Evolutionary conservation across 2,113 vertebrate species (phyloP).

Genomic region (Larimichthys polyactis): DNA sequence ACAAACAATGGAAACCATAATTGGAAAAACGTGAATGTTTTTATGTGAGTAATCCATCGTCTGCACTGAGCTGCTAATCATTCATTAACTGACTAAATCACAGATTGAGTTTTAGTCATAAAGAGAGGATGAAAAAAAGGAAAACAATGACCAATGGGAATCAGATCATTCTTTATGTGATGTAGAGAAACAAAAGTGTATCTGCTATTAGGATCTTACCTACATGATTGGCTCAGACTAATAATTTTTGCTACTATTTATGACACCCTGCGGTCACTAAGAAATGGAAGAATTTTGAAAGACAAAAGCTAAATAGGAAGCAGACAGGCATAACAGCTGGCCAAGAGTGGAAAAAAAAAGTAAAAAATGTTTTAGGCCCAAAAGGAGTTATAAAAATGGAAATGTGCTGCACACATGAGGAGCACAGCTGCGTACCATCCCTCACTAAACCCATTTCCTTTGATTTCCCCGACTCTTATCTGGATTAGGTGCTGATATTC

Average conservation of each 20-base stretch:
- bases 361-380: conserved; percentile 54
- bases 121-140: background rate
- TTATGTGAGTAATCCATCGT: background rate
- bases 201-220: background rate
- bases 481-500: conserved; percentile 56
- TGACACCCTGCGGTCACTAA: conserved; percentile 20
- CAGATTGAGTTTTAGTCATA: background rate
- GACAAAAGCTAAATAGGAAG: conserved; percentile 63
- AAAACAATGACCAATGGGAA: background rate
- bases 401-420: conserved; percentile 79
- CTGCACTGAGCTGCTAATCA: background rate
- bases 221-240: background rate
- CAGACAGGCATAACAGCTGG: conserved; percentile 53
- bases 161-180: background rate
- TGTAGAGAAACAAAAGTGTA: background rate
- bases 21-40: conserved; percentile 31
- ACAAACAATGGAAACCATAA: conserved; percentile 57
- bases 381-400: conserved; percentile 64
- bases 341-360: conserved; percentile 20
- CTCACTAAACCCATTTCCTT: conserved; percentile 65
- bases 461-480: conserved; percentile 67
- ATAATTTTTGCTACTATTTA: conserved; percentile 4
- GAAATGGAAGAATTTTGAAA: conserved; percentile 39
- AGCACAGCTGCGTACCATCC: conserved; percentile 74
- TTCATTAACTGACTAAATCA: conserved; percentile 6